Percentiles rank a stretch among this genome's conserved stretches.
These are phyloP conservation scores for Euphonia xanthogaster DNA, from an alignment of 2,797 vertebrate genomes.

Conservation along the genomic window DNA sequence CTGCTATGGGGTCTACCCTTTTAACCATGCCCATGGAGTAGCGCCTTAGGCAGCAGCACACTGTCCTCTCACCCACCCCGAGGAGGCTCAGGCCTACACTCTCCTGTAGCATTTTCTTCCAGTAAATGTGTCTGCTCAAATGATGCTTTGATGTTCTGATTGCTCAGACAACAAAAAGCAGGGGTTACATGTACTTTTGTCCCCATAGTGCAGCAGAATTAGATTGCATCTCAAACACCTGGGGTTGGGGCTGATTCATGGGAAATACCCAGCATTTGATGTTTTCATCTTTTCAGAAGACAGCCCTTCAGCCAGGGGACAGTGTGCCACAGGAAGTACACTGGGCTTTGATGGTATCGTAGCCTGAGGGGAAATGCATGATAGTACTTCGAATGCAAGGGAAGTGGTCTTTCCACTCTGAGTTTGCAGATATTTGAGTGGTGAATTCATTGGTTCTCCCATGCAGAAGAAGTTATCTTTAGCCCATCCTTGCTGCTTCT, in stretches of 20 bases:
- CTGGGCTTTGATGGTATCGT: neutral
- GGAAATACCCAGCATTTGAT: neutral
- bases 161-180: neutral
- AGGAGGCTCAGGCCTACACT: rapidly evolving
- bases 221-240: neutral
- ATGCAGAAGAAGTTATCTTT: neutral
- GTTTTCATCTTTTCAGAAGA: neutral
- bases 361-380: neutral
- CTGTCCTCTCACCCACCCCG: neutral
- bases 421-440: neutral
- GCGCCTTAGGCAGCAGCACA: neutral
- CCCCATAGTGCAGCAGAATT: neutral
- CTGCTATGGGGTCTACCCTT: rapidly evolving
- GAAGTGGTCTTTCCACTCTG: neutral
- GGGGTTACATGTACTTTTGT: neutral
- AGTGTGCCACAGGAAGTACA: neutral
- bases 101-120: neutral
- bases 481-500: neutral
- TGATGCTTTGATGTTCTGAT: neutral
- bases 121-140: neutral
- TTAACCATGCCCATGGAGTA: neutral
- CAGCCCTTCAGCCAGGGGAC: neutral
- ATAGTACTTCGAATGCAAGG: neutral
- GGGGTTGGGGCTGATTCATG: neutral
- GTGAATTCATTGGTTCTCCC: neutral